Evolutionary conservation across 2,113 vertebrate species (phyloP).

Genomic region (Proterorhinus semilunaris): DNA sequence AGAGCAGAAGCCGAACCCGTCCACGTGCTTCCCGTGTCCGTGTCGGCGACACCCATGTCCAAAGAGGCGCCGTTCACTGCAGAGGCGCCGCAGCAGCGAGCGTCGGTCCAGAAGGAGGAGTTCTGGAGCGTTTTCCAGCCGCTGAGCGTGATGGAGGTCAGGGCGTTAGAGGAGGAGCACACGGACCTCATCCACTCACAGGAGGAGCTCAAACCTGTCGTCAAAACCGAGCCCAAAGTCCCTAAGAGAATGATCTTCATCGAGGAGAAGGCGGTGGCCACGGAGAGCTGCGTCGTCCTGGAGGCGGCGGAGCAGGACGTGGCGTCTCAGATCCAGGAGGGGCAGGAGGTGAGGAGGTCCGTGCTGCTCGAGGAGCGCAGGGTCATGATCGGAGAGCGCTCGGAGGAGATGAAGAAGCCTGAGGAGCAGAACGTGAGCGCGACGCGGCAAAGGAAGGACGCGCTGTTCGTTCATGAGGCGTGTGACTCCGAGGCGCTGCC

Average conservation of each 20-base stretch:
- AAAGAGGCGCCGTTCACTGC: slow-evolving; percentile 71
- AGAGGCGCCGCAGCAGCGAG: slow-evolving; percentile 61
- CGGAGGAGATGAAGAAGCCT: slow-evolving; percentile 42
- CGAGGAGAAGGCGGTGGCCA: slow-evolving; percentile 64
- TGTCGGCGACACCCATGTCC: slow-evolving; percentile 59
- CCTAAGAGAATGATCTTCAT: slow-evolving; percentile 63
- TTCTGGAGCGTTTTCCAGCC: slow-evolving; percentile 70
- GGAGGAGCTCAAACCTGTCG: slow-evolving; percentile 49
- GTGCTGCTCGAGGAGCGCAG: slow-evolving; percentile 80
- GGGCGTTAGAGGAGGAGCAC: slow-evolving; percentile 66
- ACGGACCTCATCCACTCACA: slow-evolving; percentile 57
- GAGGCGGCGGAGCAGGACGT: slow-evolving; percentile 77
- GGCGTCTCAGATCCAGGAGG: slow-evolving; percentile 77
- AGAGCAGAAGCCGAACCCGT: slow-evolving; percentile 55
- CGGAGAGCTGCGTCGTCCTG: slow-evolving; percentile 72
- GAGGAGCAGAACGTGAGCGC: slow-evolving; percentile 32
- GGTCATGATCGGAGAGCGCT: slow-evolving; percentile 70
- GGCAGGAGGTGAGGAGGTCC: slow-evolving; percentile 77
- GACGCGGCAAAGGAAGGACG: slow-evolving; percentile 62
- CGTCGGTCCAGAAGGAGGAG: slow-evolving; percentile 75
- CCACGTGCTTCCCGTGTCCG: slow-evolving; percentile 58
- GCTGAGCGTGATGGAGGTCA: slow-evolving; percentile 66
- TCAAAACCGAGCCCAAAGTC: slow-evolving; percentile 71
- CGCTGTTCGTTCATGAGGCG: slow-evolving; percentile 64
- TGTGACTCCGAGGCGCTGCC: slow-evolving; percentile 61